These are phyloP conservation scores for Aporophyla lueneburgensis DNA, from an alignment of 2,888 invertebrate genomes.

Conservation along the genomic window DNA sequence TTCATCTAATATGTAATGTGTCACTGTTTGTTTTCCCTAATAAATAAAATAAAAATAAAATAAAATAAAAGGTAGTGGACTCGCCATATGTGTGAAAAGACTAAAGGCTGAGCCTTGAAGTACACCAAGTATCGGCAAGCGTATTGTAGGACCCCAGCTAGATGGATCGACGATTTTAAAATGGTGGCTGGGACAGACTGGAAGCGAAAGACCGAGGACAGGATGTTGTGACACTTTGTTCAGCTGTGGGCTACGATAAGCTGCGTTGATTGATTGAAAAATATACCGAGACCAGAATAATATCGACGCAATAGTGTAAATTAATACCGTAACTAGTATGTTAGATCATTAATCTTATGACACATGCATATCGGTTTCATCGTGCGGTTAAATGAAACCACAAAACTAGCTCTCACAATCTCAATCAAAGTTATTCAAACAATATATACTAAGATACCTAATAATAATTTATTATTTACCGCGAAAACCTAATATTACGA, in stretches of 20 bases:
- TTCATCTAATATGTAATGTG: too few relatives aligned
- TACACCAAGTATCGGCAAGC: too few relatives aligned
- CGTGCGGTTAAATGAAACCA: constrained; percentile 37
- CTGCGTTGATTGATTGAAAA: background rate
- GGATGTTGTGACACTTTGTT: background rate
- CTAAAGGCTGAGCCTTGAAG: background rate
- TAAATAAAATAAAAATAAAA: too few relatives aligned
- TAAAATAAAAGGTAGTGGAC: background rate
- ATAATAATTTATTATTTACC: background rate
- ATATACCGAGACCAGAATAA: background rate
- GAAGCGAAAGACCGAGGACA: too few relatives aligned
- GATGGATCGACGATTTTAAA: background rate
- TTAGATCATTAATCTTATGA: constrained; percentile 32
- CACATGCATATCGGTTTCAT: constrained; percentile 25
- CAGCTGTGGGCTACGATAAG: background rate
- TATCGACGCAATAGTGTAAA: constrained; percentile 9
- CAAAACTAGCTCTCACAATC: constrained; percentile 36
- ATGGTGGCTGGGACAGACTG: too few relatives aligned
- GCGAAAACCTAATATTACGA: constrained; percentile 13
- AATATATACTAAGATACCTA: background rate
- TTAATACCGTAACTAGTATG: background rate
- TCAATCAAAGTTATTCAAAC: constrained; percentile 16
- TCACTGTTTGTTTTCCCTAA: too few relatives aligned
- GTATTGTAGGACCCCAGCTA: background rate
- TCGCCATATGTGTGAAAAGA: background rate